Base-by-base conservation (phyloP, 2,888 invertebrate genomes). In the Campaea margaritaria region DNA sequence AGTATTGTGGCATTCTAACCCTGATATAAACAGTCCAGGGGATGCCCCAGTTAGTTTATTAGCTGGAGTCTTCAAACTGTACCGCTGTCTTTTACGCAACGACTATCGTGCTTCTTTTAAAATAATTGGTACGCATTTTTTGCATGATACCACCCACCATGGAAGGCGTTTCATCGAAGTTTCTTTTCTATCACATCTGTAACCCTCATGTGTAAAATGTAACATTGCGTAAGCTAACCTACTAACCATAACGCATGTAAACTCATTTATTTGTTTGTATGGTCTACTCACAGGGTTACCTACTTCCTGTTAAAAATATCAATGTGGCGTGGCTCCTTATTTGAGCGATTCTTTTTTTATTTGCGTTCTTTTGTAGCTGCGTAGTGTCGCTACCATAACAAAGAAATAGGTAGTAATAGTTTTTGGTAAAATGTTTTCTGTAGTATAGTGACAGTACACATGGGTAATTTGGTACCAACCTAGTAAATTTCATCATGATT, bases 101-200 rank as follows among this genome's bases (percentile, higher is more conserved):
- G 63, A 72, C 59, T 66, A 67, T 67, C 58, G 62, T 72, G 68
- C 70, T 39, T 39, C 38, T 36, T n/a, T 41, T 44, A 52, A 27
- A 21, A 21, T 54, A 54, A 49, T 56, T 59, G 69, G 74, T 78
- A 87, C 88, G 86, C 87, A 87, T 87, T 86, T 87, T 86, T 86
- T 87, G 86, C 83, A 83, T 85, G 83, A 85, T 81, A 87, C 85
- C 81, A 81, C 21, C 21, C 21, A 82, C 85, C 83, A 86, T 80
- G 79, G 79, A 81, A 83, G 83, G 82, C 85, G 80, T 83, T 82
- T 70, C 80, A 68, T 69, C 76, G 59, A 47, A 74, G 66, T 75
- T 70, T 71, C 65, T 73, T 69, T n/a, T 68, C 48, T 48, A 48
- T 45, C 28, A 47, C 15, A 16, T 48, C 45, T 45, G 27, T 57